A percentile compares a stretch with the other conserved stretches of the same genome.
Conservation (phyloP, 2,888 invertebrate species). For the Psylliodes chrysocephalus region DNA sequence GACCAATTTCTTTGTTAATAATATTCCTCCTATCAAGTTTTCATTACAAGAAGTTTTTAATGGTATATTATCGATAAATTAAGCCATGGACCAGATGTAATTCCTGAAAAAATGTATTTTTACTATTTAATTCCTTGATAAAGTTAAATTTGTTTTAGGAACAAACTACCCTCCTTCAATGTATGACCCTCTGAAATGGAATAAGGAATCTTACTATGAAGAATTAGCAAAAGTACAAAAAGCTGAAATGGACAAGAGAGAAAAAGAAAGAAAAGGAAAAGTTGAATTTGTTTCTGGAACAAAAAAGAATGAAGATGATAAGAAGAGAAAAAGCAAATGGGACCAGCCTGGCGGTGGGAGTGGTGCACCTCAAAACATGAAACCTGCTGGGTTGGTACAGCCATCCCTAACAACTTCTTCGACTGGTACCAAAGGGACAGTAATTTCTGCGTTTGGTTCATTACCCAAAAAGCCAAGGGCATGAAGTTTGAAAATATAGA, state of each 20-base stretch:
- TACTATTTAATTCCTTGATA: too few species aligned
- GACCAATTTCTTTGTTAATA: too few species aligned
- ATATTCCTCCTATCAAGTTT: too few species aligned
- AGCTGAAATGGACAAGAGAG: constrained; percentile 89
- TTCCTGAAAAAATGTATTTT: too few species aligned
- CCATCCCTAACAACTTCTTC: constrained; percentile 82
- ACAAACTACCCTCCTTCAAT: constrained; percentile 95
- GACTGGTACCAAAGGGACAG: constrained; percentile 90
- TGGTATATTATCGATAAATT: too few species aligned
- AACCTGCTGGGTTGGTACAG: constrained; percentile 76
- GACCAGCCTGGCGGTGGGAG: constrained; percentile 83
- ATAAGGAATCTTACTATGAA: constrained; percentile 92
- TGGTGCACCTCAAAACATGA: constrained; percentile 66
- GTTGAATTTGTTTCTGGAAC: constrained; percentile 83
- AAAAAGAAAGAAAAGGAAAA: constrained; percentile 90
- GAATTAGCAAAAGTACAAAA: constrained; percentile 91
- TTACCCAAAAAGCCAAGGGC: constrained; percentile 81
- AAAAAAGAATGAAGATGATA: constrained; percentile 76
- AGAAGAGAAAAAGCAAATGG: constrained; percentile 91
- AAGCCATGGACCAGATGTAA: too few species aligned
- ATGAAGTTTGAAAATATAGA: constrained; percentile 29
- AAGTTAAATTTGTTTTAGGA: constrained; percentile 61
- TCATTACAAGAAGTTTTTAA: too few species aligned
- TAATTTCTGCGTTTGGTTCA: constrained; percentile 93
- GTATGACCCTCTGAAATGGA: constrained; percentile 93